Evolutionary conservation across 23 tunicate species (phyloP).

Genomic region (Oikopleura vanhoeffeni): DNA sequence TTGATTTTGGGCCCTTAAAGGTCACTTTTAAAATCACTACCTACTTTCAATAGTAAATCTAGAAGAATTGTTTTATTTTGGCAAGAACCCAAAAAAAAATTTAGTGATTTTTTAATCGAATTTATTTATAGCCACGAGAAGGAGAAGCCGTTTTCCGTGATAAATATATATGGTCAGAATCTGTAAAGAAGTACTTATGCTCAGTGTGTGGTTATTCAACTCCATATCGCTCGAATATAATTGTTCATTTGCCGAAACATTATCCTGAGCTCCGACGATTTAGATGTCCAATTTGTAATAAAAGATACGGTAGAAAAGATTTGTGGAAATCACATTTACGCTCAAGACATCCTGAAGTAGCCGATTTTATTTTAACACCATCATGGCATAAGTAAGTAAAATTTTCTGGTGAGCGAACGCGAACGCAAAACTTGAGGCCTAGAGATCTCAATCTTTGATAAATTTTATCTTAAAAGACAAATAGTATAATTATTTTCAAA

Average conservation of each 20-base stretch:
- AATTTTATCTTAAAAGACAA: no score
- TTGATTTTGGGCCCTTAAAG: no score
- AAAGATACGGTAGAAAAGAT: constrained; percentile 8
- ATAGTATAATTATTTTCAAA: no score
- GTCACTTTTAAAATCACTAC: no score
- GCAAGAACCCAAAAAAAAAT: no score
- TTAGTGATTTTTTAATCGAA: no score
- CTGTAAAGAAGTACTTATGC: constrained; percentile 3
- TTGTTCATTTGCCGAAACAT: constrained; percentile 9
- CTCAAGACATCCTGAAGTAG: constrained; percentile 1
- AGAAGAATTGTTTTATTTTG: no score
- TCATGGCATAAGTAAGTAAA: constrained; percentile 12
- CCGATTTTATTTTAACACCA: not conserved
- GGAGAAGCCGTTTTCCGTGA: constrained; percentile 13
- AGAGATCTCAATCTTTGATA: no score
- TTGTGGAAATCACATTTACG: not conserved
- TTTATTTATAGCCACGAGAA: not conserved
- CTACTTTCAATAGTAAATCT: no score
- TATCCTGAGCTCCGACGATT: not conserved
- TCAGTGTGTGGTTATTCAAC: constrained; percentile 10
- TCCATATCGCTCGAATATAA: not conserved
- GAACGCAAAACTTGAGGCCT: no score
- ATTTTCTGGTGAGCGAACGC: no score
- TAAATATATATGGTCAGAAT: constrained; percentile 7
- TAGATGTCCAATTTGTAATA: not conserved